Percentiles rank a stretch among this genome's conserved stretches.
Evolutionary conservation across 2,113 vertebrate species (phyloP).

Genomic region (Dissostichus mawsoni): DNA sequence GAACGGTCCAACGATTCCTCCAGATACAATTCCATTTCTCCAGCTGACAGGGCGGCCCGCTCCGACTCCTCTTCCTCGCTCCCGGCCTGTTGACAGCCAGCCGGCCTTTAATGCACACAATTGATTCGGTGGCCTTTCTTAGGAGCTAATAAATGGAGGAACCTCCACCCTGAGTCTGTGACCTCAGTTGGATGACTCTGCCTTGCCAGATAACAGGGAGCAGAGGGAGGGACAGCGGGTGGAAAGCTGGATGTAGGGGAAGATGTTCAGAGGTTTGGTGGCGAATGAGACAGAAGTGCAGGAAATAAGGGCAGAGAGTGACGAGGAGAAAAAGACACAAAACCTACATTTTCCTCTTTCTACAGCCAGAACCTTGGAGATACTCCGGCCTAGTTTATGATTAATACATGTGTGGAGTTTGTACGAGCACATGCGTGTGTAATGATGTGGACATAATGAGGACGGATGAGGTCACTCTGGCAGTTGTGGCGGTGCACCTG

Average conservation of each 20-base stretch:
- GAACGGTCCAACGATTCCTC: constrained; percentile 44
- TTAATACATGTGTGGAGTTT: constrained; percentile 40
- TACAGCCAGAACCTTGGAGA: constrained; percentile 59
- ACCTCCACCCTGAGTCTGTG: constrained; percentile 42
- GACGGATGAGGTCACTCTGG: constrained; percentile 72
- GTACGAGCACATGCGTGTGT: constrained; percentile 43
- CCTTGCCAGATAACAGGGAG: constrained; percentile 39
- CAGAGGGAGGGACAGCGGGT: constrained; percentile 10
- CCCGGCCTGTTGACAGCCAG: constrained; percentile 52
- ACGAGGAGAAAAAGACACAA: constrained; percentile 8
- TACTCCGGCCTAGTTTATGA: constrained; percentile 71
- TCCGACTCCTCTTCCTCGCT: constrained; percentile 16
- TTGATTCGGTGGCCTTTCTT: constrained; percentile 72
- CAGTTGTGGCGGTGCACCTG: constrained; percentile 66
- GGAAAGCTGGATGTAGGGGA: background rate
- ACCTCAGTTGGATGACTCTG: constrained; percentile 67
- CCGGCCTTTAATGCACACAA: constrained; percentile 64
- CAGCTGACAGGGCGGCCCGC: constrained; percentile 52
- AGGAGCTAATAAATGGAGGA: constrained; percentile 71
- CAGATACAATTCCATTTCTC: constrained; percentile 70
- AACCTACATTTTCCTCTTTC: constrained; percentile 1
- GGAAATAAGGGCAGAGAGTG: constrained; percentile 15
- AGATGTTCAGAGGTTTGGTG: constrained; percentile 2
- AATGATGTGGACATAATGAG: constrained; percentile 71
- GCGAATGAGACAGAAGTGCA: background rate